Conservation (phyloP, 2,888 invertebrate species). For the Ganaspis brasiliensis region DNA sequence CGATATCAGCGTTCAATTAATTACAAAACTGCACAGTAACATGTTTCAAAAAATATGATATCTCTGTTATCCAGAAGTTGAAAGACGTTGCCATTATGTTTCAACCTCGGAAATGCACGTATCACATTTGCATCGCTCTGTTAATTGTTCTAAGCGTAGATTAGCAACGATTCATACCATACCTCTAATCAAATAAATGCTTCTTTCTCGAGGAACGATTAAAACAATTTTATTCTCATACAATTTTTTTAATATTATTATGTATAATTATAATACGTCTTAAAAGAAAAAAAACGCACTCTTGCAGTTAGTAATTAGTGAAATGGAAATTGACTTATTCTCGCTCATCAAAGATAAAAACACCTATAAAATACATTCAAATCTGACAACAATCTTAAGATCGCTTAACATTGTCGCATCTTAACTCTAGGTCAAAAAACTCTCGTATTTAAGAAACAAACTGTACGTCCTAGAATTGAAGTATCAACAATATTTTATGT, state of each 20-base stretch:
- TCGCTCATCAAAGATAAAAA: slow-evolving; percentile 41
- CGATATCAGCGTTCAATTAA: slow-evolving; percentile 69
- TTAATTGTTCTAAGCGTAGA: slow-evolving; percentile 44
- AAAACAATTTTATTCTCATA: slow-evolving; percentile 25
- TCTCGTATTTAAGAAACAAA: slow-evolving; percentile 26
- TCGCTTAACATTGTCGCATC: slow-evolving; percentile 30
- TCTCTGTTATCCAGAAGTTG: slow-evolving; percentile 65
- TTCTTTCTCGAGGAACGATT: slow-evolving; percentile 61
- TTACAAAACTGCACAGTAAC: slow-evolving; percentile 73
- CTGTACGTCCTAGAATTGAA: slow-evolving; percentile 25
- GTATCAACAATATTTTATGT: slow-evolving; percentile 34
- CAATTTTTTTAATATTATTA: slow-evolving; percentile 3
- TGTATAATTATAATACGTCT: background rate
- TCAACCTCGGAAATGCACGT: slow-evolving; percentile 53
- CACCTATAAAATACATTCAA: slow-evolving; percentile 41
- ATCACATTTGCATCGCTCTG: slow-evolving; percentile 53
- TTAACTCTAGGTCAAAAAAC: slow-evolving; percentile 20
- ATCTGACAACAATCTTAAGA: slow-evolving; percentile 25
- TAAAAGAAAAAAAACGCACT: slow-evolving; percentile 5
- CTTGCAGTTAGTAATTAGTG: slow-evolving; percentile 39
- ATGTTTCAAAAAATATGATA: slow-evolving; percentile 71
- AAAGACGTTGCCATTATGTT: slow-evolving; percentile 46
- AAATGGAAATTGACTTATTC: slow-evolving; percentile 22
- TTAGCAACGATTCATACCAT: slow-evolving; percentile 48
- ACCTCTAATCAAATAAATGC: slow-evolving; percentile 68